Evolutionary conservation across 1,140 invertebrate species (phyloP).

Genomic region (Armadillidium nasatum): DNA sequence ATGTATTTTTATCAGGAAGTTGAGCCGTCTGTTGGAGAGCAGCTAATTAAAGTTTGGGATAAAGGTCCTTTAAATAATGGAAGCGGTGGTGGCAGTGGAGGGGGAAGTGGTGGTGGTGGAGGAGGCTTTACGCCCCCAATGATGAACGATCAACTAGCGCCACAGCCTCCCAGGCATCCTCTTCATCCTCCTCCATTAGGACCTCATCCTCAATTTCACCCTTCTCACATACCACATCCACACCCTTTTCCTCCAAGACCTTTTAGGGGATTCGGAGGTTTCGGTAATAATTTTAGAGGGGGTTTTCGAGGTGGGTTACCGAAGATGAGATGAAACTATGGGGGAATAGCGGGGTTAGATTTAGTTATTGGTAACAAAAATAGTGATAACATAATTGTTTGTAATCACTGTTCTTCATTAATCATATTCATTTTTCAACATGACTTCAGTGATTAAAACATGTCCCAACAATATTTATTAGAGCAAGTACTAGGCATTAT

Average conservation of each 20-base stretch:
- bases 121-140: conserved; percentile 5
- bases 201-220: conserved; percentile 2
- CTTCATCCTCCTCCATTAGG: conserved; percentile 29
- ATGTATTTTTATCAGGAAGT: conserved; percentile 50
- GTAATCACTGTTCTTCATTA: too few relatives aligned
- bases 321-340: conserved; percentile 18
- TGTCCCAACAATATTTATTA: too few relatives aligned
- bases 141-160: conserved; percentile 21
- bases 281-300: conserved; percentile 11
- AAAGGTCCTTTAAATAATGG: conserved; percentile 32
- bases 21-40: conserved; percentile 52
- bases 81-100: conserved; percentile 21
- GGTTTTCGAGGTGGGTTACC: conserved; percentile 27
- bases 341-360: not conserved
- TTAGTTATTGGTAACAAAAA: too few relatives aligned
- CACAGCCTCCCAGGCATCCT: conserved; percentile 29
- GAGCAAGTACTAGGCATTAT: too few relatives aligned
- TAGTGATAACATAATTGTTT: too few relatives aligned
- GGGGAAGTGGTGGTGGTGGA: not conserved
- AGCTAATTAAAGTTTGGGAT: conserved; percentile 52
- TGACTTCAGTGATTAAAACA: too few relatives aligned
- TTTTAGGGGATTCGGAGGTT: conserved; percentile 20
- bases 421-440: too few relatives aligned
- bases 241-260: conserved; percentile 21
- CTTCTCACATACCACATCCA: conserved; percentile 25